phyloP scores from a whole-genome alignment of 2,797 vertebrate species.

The Betta splendens region DNA sequence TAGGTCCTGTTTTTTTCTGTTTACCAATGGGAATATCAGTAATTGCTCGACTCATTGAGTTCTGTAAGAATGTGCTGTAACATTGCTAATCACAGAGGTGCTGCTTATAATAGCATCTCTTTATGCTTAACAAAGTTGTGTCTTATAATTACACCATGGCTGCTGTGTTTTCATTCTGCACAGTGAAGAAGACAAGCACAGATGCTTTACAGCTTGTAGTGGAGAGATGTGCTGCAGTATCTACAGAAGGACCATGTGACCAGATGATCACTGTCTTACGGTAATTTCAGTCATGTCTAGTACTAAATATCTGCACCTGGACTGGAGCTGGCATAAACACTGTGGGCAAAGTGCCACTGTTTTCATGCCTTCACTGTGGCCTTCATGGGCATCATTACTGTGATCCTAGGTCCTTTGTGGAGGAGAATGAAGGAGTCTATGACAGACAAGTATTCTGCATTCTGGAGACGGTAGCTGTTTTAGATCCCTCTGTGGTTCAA shows the following conservation, averaged over 20 bases:
- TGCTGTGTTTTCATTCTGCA: constrained; percentile 34
- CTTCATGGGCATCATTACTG: constrained; percentile 11
- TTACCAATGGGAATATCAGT: no score
- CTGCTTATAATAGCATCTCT: no score
- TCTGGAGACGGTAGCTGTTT: constrained; percentile 85
- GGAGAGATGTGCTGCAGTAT: constrained; percentile 84
- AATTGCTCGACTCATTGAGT: no score
- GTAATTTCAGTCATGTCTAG: constrained; percentile 74
- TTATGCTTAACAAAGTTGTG: no score
- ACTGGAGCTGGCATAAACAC: neutral
- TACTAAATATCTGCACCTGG: constrained; percentile 24
- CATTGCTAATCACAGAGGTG: no score
- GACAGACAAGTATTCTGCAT: constrained; percentile 87
- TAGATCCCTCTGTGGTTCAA: constrained; percentile 83
- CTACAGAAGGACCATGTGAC: constrained; percentile 79
- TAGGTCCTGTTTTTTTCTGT: no score
- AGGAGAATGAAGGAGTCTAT: constrained; percentile 87
- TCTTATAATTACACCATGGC: constrained; percentile 13
- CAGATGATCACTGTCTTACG: constrained; percentile 86
- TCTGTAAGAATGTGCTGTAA: no score
- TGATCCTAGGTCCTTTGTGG: constrained; percentile 87
- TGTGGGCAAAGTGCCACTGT: neutral
- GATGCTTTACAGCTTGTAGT: constrained; percentile 89
- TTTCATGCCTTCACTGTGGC: neutral
- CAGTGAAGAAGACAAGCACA: constrained; percentile 91